Percentiles rank a stretch among this genome's conserved stretches.
Evolutionary conservation across 2,113 vertebrate genomes (phyloP).

Genomic region (Ifrita kowaldi): DNA sequence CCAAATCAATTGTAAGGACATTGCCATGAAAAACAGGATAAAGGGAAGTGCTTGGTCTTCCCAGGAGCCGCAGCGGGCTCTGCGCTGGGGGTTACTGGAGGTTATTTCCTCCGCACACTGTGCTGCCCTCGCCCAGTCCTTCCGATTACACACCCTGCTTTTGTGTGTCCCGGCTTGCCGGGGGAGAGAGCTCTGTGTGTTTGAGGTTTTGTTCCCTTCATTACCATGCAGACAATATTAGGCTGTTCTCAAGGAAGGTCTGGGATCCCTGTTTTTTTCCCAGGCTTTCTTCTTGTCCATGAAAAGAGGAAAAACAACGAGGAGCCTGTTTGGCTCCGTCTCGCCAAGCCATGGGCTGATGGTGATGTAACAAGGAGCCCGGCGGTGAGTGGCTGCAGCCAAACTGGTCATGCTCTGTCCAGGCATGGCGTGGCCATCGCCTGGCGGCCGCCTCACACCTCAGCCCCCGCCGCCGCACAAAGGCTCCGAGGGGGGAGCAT

Average conservation of each 20-base stretch:
- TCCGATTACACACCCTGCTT: not conserved
- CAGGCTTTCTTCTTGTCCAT: constrained; percentile 65
- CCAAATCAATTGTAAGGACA: not conserved
- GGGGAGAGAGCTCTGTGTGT: not conserved
- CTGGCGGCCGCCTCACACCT: constrained; percentile 70
- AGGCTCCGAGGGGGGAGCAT: constrained; percentile 65
- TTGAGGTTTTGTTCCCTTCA: constrained; percentile 37
- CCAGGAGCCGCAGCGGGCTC: not conserved
- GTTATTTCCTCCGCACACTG: not conserved
- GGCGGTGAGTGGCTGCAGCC: constrained; percentile 76
- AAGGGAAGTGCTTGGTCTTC: not conserved
- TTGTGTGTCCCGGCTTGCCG: not conserved
- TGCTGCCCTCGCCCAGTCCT: not conserved
- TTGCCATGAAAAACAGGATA: not conserved
- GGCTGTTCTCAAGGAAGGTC: constrained; percentile 66
- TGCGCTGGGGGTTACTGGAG: not conserved
- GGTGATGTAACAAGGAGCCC: constrained; percentile 71
- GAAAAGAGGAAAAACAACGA: constrained; percentile 63
- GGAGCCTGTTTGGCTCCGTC: constrained; percentile 58
- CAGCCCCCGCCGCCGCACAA: constrained; percentile 62
- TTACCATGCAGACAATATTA: constrained; percentile 48
- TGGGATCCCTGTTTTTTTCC: constrained; percentile 66
- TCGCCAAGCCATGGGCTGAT: constrained; percentile 63
- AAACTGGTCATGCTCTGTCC: constrained; percentile 79
- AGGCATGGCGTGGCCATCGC: constrained; percentile 65